Evolutionary conservation across 1,140 invertebrate genomes (phyloP).

Genomic region (Periplaneta americana): DNA sequence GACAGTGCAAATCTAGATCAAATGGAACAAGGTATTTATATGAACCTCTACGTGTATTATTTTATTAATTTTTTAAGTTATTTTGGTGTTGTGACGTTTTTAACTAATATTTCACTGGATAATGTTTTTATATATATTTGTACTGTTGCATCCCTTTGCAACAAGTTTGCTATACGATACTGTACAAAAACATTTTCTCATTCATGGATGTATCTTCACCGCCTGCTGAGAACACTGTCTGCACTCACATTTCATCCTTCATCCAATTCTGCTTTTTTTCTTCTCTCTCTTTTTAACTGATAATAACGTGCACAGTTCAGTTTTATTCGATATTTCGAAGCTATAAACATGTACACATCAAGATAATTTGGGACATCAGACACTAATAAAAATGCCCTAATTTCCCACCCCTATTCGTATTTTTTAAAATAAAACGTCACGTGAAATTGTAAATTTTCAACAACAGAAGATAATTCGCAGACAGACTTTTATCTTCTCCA

Average conservation of each 20-base stretch:
- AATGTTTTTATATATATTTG: background rate
- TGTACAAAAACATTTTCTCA: background rate
- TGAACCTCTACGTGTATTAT: background rate
- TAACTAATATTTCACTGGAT: background rate
- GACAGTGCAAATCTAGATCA: background rate
- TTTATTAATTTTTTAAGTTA: background rate
- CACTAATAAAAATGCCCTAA: background rate
- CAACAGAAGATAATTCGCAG: background rate
- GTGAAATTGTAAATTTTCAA: background rate
- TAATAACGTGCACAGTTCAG: background rate
- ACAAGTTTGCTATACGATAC: background rate
- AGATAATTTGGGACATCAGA: background rate
- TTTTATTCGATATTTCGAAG: background rate
- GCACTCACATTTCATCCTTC: background rate
- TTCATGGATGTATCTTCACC: background rate
- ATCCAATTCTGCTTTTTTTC: no score
- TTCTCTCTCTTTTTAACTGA: background rate
- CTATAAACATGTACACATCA: background rate
- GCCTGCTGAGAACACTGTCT: background rate
- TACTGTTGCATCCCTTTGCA: background rate
- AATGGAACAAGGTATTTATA: background rate
- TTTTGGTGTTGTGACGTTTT: background rate
- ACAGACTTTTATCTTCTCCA: background rate
- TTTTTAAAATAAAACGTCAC: background rate
- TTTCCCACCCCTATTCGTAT: background rate